These are phyloP conservation scores for Ornithoptera alexandrae DNA, from an alignment of 2,888 invertebrate genomes.

Conservation along the genomic window DNA sequence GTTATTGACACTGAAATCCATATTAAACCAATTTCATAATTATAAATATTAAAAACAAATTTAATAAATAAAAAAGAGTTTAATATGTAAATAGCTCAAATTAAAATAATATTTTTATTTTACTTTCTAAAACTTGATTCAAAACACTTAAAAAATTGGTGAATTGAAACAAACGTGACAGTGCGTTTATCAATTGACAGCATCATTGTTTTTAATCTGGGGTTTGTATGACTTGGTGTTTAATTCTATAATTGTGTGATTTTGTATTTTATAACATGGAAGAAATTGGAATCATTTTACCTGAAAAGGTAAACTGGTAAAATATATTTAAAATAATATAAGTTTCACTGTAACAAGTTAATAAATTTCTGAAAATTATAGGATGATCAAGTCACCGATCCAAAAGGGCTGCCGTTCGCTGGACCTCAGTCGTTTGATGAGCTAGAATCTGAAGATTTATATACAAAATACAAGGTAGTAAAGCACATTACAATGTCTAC, in stretches of 20 bases:
- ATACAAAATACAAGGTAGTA: constrained; percentile 94
- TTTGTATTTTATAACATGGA: constrained; percentile 80
- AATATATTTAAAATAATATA: background rate
- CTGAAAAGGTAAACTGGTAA: constrained; percentile 84
- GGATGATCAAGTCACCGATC: constrained; percentile 84
- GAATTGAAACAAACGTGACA: constrained; percentile 19
- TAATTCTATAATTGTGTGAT: constrained; percentile 4
- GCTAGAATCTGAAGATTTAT: constrained; percentile 94
- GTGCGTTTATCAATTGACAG: constrained; percentile 14
- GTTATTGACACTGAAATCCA: too few species aligned
- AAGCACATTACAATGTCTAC: background rate
- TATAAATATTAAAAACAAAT: too few species aligned
- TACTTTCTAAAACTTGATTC: background rate
- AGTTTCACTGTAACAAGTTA: constrained; percentile 4
- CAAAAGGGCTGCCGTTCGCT: constrained; percentile 83
- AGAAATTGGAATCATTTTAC: constrained; percentile 88
- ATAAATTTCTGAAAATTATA: constrained; percentile 36
- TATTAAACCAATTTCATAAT: too few species aligned
- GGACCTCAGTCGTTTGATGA: constrained; percentile 88
- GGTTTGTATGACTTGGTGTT: background rate
- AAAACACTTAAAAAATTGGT: constrained; percentile 15
- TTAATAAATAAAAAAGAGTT: too few species aligned
- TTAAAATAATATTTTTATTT: too few species aligned
- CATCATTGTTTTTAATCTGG: constrained; percentile 8
- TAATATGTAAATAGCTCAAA: too few species aligned